A percentile compares a stretch with the other conserved stretches of the same genome.
Evolutionary conservation across 2,888 invertebrate genomes (phyloP).

Genomic region (Leptarthrus brevirostris): DNA sequence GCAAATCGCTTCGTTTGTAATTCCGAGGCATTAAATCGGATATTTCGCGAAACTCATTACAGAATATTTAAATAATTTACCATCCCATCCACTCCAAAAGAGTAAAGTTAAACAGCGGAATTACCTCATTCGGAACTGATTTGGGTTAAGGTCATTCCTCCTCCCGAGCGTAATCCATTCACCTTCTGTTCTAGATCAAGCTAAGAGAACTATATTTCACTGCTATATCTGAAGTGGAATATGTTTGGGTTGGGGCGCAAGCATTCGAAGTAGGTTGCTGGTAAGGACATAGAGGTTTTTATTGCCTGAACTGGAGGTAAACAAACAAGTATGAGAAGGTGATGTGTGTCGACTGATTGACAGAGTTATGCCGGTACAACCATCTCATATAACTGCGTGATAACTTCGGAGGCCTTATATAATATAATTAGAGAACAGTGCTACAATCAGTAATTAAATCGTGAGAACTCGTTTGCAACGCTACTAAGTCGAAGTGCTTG

Average conservation of each 20-base stretch:
- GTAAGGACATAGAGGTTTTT: slow-evolving; percentile 19
- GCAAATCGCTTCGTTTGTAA: not conserved
- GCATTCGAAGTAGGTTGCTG: no score
- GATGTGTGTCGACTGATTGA: not conserved
- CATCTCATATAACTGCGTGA: not conserved
- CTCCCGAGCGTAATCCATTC: not conserved
- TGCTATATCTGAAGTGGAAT: not conserved
- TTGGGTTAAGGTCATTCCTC: not conserved
- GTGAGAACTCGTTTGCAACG: slow-evolving; percentile 17
- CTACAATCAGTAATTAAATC: slow-evolving; percentile 36
- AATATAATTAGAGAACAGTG: slow-evolving; percentile 23
- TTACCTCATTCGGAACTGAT: slow-evolving; percentile 13
- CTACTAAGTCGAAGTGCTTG: slow-evolving; percentile 9
- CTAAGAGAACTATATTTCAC: not conserved
- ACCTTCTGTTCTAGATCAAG: not conserved
- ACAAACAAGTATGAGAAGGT: not conserved
- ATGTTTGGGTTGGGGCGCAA: not conserved
- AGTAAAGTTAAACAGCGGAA: slow-evolving; percentile 28
- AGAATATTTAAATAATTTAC: slow-evolving; percentile 24
- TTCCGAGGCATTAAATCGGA: not conserved
- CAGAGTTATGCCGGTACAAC: not conserved
- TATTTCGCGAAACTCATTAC: not conserved
- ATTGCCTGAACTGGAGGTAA: not conserved
- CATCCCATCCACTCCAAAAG: not conserved
- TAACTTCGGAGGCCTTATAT: not conserved